Conservation (phyloP, 1,140 invertebrate species). For the Philotrypesis tridentata region DNA sequence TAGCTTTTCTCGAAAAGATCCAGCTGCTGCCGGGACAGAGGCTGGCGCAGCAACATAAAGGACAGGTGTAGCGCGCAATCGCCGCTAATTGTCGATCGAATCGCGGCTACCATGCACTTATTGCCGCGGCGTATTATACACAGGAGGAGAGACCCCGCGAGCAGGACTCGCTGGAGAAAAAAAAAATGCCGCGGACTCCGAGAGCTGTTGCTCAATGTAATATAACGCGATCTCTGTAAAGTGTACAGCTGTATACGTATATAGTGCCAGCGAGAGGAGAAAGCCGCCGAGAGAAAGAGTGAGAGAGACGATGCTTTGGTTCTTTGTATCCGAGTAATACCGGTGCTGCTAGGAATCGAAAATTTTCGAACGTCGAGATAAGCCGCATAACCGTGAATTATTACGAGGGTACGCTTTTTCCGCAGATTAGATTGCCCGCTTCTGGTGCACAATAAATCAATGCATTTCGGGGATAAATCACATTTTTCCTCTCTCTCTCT, state of each 20-base stretch:
- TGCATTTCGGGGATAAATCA: background rate
- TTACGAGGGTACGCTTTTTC: background rate
- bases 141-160: no score
- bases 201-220: background rate
- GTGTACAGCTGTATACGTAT: no score
- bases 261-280: background rate
- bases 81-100: conserved; percentile 40
- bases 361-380: background rate
- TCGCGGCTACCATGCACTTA: background rate
- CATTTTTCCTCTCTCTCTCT: background rate
- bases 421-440: background rate
- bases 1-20: conserved; percentile 38
- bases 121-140: no score
- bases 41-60: conserved; percentile 25
- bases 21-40: background rate
- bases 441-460: background rate
- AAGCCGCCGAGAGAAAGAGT: background rate
- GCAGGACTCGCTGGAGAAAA: no score
- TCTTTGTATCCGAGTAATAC: background rate
- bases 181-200: background rate
- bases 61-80: conserved; percentile 33
- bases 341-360: background rate
- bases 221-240: no score
- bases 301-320: background rate
- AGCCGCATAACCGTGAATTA: background rate